These are phyloP conservation scores for Nemurella pictetii DNA, from an alignment of 2,888 invertebrate species.

Conservation along the genomic window DNA sequence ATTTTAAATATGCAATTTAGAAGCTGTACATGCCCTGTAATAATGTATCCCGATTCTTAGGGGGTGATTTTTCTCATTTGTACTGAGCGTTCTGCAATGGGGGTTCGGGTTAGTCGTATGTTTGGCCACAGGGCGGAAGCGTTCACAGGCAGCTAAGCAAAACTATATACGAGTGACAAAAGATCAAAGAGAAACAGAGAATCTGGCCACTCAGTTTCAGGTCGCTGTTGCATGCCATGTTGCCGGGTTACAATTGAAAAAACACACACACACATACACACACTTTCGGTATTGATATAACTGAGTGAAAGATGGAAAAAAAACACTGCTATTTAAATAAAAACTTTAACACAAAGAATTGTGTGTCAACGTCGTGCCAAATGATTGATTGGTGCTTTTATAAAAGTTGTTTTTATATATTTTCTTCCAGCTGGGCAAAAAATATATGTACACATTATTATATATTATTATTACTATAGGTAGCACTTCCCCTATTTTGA, in stretches of 20 bases:
- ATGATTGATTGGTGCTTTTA: neutral
- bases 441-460: neutral
- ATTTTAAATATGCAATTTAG: slow-evolving; percentile 17
- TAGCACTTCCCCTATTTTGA: neutral
- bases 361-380: neutral
- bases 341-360: neutral
- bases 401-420: neutral
- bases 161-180: slow-evolving; percentile 7
- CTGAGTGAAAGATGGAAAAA: neutral
- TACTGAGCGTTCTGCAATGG: neutral
- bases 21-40: neutral
- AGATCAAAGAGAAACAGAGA: slow-evolving; percentile 15
- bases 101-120: neutral
- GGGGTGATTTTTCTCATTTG: slow-evolving; percentile 23
- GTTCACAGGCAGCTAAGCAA: neutral
- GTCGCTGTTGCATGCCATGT: too few species aligned
- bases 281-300: neutral
- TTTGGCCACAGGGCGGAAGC: neutral
- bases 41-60: neutral
- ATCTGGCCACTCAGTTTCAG: slow-evolving; percentile 30
- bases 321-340: neutral
- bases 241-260: too few species aligned
- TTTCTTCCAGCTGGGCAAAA: neutral
- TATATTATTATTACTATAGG: neutral
- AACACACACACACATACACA: too few species aligned